These are phyloP conservation scores for Spea bombifrons DNA, from an alignment of 2,113 vertebrate species.

Conservation along the genomic window DNA sequence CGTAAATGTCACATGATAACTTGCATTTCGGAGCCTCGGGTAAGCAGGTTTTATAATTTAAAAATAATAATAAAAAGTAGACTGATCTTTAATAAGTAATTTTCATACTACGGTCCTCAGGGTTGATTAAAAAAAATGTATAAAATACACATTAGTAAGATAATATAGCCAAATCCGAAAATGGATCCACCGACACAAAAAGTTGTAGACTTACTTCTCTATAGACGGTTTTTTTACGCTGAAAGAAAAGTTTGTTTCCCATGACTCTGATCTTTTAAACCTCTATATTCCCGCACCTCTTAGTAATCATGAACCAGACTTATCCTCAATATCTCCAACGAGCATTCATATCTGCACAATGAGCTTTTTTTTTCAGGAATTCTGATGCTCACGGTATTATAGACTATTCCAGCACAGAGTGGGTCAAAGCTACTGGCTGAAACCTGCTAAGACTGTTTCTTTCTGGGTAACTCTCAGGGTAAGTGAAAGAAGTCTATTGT, in stretches of 20 bases:
- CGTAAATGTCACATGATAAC: too few species aligned
- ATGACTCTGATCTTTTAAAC: not conserved
- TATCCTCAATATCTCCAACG: not conserved
- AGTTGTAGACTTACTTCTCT: not conserved
- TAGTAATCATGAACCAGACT: not conserved
- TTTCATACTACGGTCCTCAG: too few species aligned
- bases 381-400: constrained; percentile 13
- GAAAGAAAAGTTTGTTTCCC: not conserved
- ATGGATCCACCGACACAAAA: not conserved
- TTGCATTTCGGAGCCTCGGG: too few species aligned
- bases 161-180: too few species aligned
- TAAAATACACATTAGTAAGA: too few species aligned
- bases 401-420: constrained; percentile 8
- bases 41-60: too few species aligned
- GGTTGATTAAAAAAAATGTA: too few species aligned
- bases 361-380: constrained; percentile 14
- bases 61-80: too few species aligned
- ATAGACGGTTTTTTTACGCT: not conserved
- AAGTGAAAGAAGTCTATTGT: constrained; percentile 14
- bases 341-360: not conserved
- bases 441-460: constrained; percentile 37
- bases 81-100: too few species aligned
- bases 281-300: not conserved
- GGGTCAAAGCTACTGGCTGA: constrained; percentile 32
- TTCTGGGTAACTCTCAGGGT: constrained; percentile 32